Percentiles rank a stretch among this genome's conserved stretches.
phyloP scores from a whole-genome alignment of 2,797 vertebrate species.

The Molossus alvarezi region DNA sequence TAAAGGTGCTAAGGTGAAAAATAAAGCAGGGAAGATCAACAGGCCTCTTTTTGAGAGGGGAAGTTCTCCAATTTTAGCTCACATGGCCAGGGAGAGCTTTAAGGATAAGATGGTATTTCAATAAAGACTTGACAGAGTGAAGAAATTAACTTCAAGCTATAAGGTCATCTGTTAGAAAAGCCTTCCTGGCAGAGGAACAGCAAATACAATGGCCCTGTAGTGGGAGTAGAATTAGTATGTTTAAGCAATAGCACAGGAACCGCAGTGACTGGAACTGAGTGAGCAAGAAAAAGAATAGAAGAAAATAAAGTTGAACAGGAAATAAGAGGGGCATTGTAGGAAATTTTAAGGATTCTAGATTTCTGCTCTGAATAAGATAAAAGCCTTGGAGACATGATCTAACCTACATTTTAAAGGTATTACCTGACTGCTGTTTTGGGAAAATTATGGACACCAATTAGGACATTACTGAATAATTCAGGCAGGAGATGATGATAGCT shows the following conservation, averaged over 20 bases:
- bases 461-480: conserved; percentile 3
- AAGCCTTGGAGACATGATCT: not conserved
- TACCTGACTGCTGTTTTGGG: not conserved
- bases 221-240: not conserved
- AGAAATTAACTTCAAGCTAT: not conserved
- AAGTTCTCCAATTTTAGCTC: not conserved
- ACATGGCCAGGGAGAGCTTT: not conserved
- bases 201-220: not conserved
- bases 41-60: not conserved
- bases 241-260: not conserved
- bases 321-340: not conserved
- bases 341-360: not conserved
- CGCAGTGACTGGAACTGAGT: not conserved
- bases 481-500: not conserved
- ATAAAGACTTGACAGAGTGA: not conserved
- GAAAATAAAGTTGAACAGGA: not conserved
- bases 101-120: not conserved
- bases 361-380: not conserved
- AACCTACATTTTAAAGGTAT: conserved; percentile 48
- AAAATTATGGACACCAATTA: conserved; percentile 15
- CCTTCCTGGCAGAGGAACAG: not conserved
- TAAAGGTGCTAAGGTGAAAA: conserved; percentile 19
- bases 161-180: not conserved
- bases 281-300: not conserved
- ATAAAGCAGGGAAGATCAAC: conserved; percentile 31